Conservation (phyloP, 2,113 vertebrate genomes). For the Elgaria multicarinata region DNA sequence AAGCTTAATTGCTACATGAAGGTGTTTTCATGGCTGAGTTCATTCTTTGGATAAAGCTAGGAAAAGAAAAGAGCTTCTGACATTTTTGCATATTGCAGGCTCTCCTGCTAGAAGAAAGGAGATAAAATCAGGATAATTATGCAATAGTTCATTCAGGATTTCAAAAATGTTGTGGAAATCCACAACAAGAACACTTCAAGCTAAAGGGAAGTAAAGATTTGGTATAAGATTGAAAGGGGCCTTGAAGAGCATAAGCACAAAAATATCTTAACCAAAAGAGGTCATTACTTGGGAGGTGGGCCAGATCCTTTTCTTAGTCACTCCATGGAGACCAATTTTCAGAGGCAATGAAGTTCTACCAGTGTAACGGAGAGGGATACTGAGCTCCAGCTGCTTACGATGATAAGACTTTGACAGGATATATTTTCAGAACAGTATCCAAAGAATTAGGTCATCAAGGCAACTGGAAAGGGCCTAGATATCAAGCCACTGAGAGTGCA, state of each 20-base stretch:
- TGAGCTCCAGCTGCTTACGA: neutral
- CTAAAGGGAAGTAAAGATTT: neutral
- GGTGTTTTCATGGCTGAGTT: slow-evolving; percentile 6
- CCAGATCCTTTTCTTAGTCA: slow-evolving; percentile 4
- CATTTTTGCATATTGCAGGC: neutral
- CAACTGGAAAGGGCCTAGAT: neutral
- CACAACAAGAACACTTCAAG: neutral
- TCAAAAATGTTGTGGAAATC: slow-evolving; percentile 1
- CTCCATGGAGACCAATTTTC: slow-evolving; percentile 10
- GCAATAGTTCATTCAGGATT: neutral
- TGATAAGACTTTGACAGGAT: slow-evolving; percentile 24
- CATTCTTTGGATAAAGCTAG: neutral
- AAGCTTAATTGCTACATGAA: neutral
- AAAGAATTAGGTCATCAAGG: neutral
- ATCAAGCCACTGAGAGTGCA: neutral
- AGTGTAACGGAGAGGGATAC: slow-evolving; percentile 27
- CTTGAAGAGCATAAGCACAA: neutral
- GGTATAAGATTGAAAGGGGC: neutral
- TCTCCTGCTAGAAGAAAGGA: slow-evolving; percentile 5
- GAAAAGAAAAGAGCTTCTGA: slow-evolving; percentile 7
- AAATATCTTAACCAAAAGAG: neutral
- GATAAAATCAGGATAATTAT: slow-evolving; percentile 10
- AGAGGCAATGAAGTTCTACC: neutral
- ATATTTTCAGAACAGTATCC: slow-evolving; percentile 8
- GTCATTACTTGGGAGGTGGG: neutral